Conservation (phyloP, 92 coral and sea anemone species). For the Micromussa lordhowensis region DNA sequence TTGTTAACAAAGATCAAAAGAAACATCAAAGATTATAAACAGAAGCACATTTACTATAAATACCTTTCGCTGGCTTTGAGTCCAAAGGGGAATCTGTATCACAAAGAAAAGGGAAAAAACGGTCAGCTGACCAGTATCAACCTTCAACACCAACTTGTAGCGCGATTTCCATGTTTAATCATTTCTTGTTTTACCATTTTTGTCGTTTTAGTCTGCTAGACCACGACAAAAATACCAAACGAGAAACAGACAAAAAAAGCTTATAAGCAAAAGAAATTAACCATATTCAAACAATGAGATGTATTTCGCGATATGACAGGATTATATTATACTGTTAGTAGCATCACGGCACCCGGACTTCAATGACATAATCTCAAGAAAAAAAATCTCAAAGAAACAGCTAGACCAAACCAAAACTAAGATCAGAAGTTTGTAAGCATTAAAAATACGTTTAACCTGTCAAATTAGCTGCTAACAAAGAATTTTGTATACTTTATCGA, state of each 20-base stretch:
- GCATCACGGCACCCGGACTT: neutral
- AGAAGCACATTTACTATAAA: neutral
- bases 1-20: slow-evolving; percentile 27
- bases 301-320: slow-evolving; percentile 33
- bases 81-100: slow-evolving; percentile 7
- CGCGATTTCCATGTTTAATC: neutral
- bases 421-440: neutral
- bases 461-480: slow-evolving; percentile 3
- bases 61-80: slow-evolving; percentile 32
- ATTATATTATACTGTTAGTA: too few species aligned
- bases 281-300: neutral
- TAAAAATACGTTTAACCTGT: neutral
- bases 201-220: neutral
- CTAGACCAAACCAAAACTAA: neutral
- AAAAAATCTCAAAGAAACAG: neutral
- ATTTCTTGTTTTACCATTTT: neutral
- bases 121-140: neutral
- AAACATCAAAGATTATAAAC: neutral
- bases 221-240: neutral
- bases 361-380: neutral
- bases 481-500: slow-evolving; percentile 8
- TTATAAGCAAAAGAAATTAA: neutral
- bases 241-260: neutral
- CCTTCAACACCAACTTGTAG: neutral
- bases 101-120: neutral